Evolutionary conservation across 2,888 invertebrate species (phyloP).

Genomic region (Leptothorax acervorum): DNA sequence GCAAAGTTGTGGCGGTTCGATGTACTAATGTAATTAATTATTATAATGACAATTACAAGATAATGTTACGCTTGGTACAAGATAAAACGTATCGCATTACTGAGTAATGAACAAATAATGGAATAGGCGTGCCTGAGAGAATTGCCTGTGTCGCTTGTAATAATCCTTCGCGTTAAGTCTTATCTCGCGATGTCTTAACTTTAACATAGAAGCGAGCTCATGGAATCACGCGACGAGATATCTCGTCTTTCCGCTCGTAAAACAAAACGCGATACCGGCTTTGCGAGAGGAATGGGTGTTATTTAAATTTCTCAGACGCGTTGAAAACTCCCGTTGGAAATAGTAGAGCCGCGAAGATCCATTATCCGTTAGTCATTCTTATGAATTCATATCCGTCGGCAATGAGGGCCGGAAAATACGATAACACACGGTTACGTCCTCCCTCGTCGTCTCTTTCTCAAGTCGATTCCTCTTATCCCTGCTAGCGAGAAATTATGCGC

Average conservation of each 20-base stretch:
- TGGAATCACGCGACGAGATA: constrained; percentile 51
- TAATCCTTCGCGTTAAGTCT: constrained; percentile 46
- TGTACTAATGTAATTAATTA: constrained; percentile 22
- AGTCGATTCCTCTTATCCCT: constrained; percentile 65
- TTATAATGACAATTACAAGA: neutral
- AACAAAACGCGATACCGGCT: constrained; percentile 33
- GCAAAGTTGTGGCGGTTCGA: neutral
- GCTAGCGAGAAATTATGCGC: constrained; percentile 63
- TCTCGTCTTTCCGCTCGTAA: constrained; percentile 48
- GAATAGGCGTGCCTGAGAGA: constrained; percentile 15
- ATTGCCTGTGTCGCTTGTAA: constrained; percentile 40
- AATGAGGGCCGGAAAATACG: constrained; percentile 53
- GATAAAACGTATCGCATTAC: constrained; percentile 18
- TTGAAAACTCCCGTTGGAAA: constrained; percentile 28
- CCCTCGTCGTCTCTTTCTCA: constrained; percentile 5
- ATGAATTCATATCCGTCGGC: constrained; percentile 51
- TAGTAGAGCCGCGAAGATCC: constrained; percentile 41
- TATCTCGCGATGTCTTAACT: constrained; percentile 50
- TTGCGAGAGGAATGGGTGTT: constrained; percentile 11
- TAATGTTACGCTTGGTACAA: constrained; percentile 21
- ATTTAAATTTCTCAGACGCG: constrained; percentile 43
- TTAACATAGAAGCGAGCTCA: constrained; percentile 16
- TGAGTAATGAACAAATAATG: constrained; percentile 31
- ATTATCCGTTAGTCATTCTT: constrained; percentile 58
- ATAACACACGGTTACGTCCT: constrained; percentile 32